Conservation (phyloP, 2,888 invertebrate species). For the Serrognathus titanus region DNA sequence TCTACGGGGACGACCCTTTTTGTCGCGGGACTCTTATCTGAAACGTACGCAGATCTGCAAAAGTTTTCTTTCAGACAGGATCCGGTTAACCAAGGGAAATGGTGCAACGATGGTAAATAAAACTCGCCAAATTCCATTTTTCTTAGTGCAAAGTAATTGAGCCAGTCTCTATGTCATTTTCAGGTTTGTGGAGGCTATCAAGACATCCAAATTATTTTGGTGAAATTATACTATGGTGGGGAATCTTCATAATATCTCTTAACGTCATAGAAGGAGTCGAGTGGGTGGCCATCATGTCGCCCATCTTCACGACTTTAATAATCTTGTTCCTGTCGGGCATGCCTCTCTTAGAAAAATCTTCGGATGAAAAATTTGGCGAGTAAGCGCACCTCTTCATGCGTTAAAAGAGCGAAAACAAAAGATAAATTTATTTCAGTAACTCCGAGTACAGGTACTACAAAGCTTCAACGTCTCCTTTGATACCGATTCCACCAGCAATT, state of each 20-base stretch:
- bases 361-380: slow-evolving; percentile 87
- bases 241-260: slow-evolving; percentile 83
- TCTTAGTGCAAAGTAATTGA: too few relatives aligned
- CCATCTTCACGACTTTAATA: slow-evolving; percentile 81
- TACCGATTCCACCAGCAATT: slow-evolving; percentile 82
- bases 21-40: slow-evolving; percentile 78
- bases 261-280: slow-evolving; percentile 82
- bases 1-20: slow-evolving; percentile 83
- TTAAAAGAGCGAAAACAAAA: not conserved
- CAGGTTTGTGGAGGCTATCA: slow-evolving; percentile 72
- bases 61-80: slow-evolving; percentile 89
- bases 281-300: slow-evolving; percentile 83
- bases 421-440: slow-evolving; percentile 56
- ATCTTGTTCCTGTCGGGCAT: slow-evolving; percentile 89
- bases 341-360: slow-evolving; percentile 80
- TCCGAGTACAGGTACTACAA: slow-evolving; percentile 86
- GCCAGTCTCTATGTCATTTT: not conserved
- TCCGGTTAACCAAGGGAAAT: slow-evolving; percentile 83
- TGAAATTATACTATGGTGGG: slow-evolving; percentile 92
- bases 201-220: slow-evolving; percentile 95
- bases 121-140: too few relatives aligned
- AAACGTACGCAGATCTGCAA: slow-evolving; percentile 89
- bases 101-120: slow-evolving; percentile 80
- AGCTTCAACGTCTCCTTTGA: slow-evolving; percentile 80
- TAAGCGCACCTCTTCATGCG: slow-evolving; percentile 46